Conservation (phyloP, 1,140 invertebrate genomes). For the Ctenoplectra terminalis region DNA sequence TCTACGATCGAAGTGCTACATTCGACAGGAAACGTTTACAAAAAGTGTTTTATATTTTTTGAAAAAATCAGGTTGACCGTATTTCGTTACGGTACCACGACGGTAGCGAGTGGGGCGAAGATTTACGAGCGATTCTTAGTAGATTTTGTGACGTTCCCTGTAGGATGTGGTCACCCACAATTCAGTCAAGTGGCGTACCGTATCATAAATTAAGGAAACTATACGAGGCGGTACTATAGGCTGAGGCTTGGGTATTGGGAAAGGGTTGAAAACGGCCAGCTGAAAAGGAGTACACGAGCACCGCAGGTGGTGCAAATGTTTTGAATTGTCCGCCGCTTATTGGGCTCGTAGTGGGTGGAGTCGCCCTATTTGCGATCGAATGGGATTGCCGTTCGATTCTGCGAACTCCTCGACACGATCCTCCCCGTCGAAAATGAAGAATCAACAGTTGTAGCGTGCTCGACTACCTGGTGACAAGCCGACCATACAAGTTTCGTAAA, state of each 20-base stretch:
- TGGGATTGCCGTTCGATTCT: not conserved
- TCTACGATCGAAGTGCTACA: not conserved
- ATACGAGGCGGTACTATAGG: not conserved
- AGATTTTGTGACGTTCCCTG: slow-evolving; percentile 31
- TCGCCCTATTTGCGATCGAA: slow-evolving; percentile 14
- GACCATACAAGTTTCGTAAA: no score
- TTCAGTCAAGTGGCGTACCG: slow-evolving; percentile 27
- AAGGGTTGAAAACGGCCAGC: not conserved
- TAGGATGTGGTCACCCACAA: slow-evolving; percentile 60
- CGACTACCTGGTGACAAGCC: not conserved
- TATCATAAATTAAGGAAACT: slow-evolving; percentile 61
- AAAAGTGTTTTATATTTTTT: not conserved
- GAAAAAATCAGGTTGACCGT: not conserved
- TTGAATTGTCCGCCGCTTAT: not conserved
- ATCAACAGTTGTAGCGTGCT: not conserved
- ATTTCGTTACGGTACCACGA: slow-evolving; percentile 19
- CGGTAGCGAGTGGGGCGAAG: not conserved
- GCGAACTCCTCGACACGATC: not conserved
- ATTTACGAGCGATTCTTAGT: slow-evolving; percentile 56
- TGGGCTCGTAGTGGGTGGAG: slow-evolving; percentile 1
- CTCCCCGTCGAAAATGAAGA: no score
- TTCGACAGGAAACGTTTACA: not conserved
- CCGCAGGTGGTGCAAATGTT: slow-evolving; percentile 7
- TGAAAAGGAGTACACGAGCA: not conserved
- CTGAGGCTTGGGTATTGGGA: not conserved